Evolutionary conservation across 2,797 vertebrate genomes (phyloP).

Genomic region (Cynopterus sphinx): DNA sequence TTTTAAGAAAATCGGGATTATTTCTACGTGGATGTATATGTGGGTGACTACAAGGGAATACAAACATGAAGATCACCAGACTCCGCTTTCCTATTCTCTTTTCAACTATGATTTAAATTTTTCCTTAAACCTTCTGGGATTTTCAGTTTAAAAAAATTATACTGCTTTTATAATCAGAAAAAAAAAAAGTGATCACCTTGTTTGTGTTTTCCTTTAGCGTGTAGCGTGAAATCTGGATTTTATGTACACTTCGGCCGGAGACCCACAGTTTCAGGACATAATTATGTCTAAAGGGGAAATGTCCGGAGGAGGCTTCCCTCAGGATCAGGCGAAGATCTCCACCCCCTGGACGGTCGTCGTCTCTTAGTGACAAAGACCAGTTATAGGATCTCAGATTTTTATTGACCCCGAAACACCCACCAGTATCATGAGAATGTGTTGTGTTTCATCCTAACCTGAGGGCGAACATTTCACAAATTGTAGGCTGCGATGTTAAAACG

Average conservation of each 20-base stretch:
- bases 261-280: background rate
- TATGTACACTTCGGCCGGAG: background rate
- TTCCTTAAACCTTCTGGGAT: background rate
- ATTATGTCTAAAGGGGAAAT: background rate
- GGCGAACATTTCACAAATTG: background rate
- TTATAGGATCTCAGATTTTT: background rate
- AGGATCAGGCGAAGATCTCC: background rate
- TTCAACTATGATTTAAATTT: background rate
- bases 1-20: background rate
- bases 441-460: background rate
- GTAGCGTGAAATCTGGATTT: background rate
- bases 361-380: background rate
- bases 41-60: background rate
- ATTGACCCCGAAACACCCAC: background rate
- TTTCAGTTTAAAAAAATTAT: background rate
- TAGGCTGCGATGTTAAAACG: background rate
- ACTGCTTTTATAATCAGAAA: background rate
- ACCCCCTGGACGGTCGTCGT: background rate
- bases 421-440: background rate
- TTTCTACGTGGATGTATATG: background rate
- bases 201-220: background rate
- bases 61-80: background rate
- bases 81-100: background rate
- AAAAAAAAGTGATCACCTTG: background rate
- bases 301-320: background rate